phyloP scores from a whole-genome alignment of 1,140 invertebrate species.

The Holcopasites calliopsidis region DNA sequence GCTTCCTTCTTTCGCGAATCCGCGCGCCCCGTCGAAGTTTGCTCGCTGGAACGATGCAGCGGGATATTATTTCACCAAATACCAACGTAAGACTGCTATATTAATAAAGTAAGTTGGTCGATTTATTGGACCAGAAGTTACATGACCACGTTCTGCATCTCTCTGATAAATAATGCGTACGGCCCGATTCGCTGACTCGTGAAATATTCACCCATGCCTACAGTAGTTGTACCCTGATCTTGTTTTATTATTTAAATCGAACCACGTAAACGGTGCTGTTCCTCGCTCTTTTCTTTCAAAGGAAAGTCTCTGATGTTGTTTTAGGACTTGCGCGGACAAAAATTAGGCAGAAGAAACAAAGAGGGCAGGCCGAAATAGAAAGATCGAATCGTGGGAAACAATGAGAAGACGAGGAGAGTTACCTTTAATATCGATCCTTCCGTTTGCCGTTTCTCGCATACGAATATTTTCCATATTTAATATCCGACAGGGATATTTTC shows the following conservation, averaged over 20 bases:
- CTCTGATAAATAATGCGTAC: not conserved
- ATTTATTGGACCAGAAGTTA: not conserved
- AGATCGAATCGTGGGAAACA: no score
- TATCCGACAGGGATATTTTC: no score
- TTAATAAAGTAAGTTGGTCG: not conserved
- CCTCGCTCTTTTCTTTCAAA: not conserved
- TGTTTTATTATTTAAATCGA: not conserved
- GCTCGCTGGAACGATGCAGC: not conserved
- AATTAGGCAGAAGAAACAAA: no score
- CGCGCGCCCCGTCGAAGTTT: not conserved
- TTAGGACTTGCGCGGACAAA: not conserved
- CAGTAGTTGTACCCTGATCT: not conserved
- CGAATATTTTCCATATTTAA: no score
- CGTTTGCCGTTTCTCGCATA: no score
- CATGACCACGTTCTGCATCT: not conserved
- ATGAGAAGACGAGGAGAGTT: no score
- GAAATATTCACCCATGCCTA: not conserved
- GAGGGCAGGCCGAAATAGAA: no score
- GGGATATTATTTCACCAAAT: not conserved
- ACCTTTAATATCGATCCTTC: no score
- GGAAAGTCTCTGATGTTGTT: not conserved
- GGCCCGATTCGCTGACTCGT: not conserved
- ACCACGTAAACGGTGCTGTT: not conserved
- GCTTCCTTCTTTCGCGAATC: not conserved
- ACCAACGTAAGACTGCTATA: not conserved